phyloP scores from a whole-genome alignment of 2,888 invertebrate genomes.

The Eupeodes latifasciatus region DNA sequence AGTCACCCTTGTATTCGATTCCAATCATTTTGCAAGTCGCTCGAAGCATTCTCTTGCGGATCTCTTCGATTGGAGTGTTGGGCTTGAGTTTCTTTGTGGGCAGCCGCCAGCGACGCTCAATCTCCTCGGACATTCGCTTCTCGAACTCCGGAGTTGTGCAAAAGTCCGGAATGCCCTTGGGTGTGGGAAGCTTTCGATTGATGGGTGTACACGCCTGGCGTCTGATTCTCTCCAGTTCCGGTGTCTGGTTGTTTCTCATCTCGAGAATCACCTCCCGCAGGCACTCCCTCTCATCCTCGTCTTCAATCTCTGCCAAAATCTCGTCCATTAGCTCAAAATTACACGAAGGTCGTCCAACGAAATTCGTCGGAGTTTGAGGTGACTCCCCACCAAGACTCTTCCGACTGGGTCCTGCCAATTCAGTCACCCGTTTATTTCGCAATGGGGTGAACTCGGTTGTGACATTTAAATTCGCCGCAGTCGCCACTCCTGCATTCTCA shows the following conservation, averaged over 20 bases:
- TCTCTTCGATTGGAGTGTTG: slow-evolving; percentile 81
- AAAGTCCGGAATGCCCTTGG: slow-evolving; percentile 82
- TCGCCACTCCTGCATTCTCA: slow-evolving; percentile 61
- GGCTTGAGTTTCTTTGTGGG: slow-evolving; percentile 81
- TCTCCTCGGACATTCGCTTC: slow-evolving; percentile 82
- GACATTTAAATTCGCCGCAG: slow-evolving; percentile 20
- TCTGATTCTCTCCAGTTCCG: slow-evolving; percentile 81
- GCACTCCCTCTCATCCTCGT: slow-evolving; percentile 81
- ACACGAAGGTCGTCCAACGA: slow-evolving; percentile 76
- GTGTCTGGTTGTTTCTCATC: slow-evolving; percentile 82
- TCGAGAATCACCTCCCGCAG: slow-evolving; percentile 81
- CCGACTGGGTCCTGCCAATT: slow-evolving; percentile 79
- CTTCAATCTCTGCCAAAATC: slow-evolving; percentile 80
- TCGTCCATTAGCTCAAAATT: slow-evolving; percentile 80
- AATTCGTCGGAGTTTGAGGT: slow-evolving; percentile 82
- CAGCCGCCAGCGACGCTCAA: slow-evolving; percentile 82
- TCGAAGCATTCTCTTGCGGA: slow-evolving; percentile 81
- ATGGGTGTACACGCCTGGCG: slow-evolving; percentile 82
- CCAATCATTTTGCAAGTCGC: slow-evolving; percentile 82
- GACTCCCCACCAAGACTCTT: slow-evolving; percentile 77
- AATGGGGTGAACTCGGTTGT: slow-evolving; percentile 80
- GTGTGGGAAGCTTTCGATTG: slow-evolving; percentile 79
- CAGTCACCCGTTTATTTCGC: slow-evolving; percentile 82
- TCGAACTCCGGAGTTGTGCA: slow-evolving; percentile 83
- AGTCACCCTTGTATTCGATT: slow-evolving; percentile 78